Conservation (phyloP, 2,888 invertebrate species). For the Synergus itoensis region DNA sequence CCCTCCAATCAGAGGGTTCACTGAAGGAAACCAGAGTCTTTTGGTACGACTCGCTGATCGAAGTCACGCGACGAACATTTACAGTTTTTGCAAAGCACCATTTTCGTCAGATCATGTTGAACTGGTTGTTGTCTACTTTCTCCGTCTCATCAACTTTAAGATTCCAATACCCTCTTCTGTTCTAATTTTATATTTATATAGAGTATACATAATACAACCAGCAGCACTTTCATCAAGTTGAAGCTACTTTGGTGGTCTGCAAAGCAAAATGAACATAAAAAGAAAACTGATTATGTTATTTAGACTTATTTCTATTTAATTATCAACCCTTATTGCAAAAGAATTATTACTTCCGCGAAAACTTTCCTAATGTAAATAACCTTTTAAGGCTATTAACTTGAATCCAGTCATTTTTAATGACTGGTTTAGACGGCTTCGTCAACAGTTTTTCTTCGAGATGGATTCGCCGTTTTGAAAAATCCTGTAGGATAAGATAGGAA, state of each 20-base stretch:
- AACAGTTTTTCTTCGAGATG: constrained; percentile 14
- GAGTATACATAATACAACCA: neutral
- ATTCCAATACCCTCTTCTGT: neutral
- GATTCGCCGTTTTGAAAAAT: constrained; percentile 36
- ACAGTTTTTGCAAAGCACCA: constrained; percentile 24
- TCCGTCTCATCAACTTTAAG: constrained; percentile 4
- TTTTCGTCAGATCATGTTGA: constrained; percentile 4
- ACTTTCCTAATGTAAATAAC: neutral
- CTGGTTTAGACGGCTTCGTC: constrained; percentile 16
- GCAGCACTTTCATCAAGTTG: neutral
- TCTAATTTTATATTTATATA: neutral
- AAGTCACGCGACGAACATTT: constrained; percentile 21
- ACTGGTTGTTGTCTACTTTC: constrained; percentile 30
- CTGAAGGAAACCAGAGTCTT: constrained; percentile 1
- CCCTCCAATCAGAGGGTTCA: neutral
- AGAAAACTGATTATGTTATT: neutral
- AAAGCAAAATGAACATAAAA: neutral
- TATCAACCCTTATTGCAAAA: neutral
- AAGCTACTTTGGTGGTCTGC: neutral
- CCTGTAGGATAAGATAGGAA: constrained; percentile 38
- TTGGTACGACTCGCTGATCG: constrained; percentile 20
- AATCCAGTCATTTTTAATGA: constrained; percentile 2
- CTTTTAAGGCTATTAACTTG: constrained; percentile 7
- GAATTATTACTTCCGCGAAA: neutral
- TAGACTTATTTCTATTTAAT: neutral